Evolutionary conservation across 2,113 vertebrate species (phyloP).

Genomic region (Tachysurus fulvidraco): DNA sequence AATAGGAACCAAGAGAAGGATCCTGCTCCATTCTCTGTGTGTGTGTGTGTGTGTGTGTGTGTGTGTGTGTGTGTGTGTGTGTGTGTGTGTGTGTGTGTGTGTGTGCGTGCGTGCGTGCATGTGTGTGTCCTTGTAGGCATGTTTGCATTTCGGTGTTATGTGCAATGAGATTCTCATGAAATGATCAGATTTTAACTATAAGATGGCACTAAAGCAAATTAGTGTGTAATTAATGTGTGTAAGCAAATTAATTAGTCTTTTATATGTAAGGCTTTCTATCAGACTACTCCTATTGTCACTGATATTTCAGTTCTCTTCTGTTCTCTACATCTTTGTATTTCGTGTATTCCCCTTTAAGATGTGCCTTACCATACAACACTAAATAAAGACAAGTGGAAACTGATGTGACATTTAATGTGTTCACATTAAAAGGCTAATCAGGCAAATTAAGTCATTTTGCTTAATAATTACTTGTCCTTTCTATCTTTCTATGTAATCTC

Average conservation of each 20-base stretch:
- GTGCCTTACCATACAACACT: neutral
- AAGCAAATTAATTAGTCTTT: neutral
- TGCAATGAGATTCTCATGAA: neutral
- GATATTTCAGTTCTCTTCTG: neutral
- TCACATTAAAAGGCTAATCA: constrained; percentile 24
- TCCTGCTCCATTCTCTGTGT: neutral
- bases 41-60: neutral
- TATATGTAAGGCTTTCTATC: neutral
- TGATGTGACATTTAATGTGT: constrained; percentile 31
- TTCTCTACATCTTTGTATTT: neutral
- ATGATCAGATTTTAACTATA: neutral
- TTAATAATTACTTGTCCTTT: constrained; percentile 2
- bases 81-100: neutral
- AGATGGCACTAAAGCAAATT: neutral
- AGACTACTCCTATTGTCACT: neutral
- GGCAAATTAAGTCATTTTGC: constrained; percentile 27
- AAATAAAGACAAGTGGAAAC: constrained; percentile 6
- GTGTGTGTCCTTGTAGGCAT: neutral
- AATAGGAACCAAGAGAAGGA: neutral
- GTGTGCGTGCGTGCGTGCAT: too few species aligned
- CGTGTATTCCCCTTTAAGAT: neutral
- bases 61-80: neutral
- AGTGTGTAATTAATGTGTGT: neutral
- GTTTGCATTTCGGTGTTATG: neutral
- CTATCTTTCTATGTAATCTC: neutral